Evolutionary conservation across 2,888 invertebrate genomes (phyloP).

Genomic region (Ferdinandea cuprea): DNA sequence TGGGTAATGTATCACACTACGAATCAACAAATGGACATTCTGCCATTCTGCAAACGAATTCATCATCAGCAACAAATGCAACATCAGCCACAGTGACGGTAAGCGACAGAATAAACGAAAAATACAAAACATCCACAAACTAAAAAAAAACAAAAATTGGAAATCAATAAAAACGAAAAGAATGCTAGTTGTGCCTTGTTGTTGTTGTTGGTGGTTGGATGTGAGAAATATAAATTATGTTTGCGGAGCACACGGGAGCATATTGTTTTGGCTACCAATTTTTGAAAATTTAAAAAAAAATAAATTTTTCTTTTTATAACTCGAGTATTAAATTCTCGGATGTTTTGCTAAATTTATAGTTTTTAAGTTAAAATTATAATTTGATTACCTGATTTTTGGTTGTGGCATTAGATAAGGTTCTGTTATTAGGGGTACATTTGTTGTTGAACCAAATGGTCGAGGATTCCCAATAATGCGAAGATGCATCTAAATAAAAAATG

Average conservation of each 20-base stretch:
- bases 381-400: too few species aligned
- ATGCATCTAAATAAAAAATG: too few species aligned
- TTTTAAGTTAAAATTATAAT: too few species aligned
- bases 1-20: slow-evolving; percentile 75
- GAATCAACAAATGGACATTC: slow-evolving; percentile 73
- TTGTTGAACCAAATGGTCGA: too few species aligned
- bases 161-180: slow-evolving; percentile 10
- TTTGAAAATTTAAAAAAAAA: neutral
- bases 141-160: slow-evolving; percentile 7
- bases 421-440: too few species aligned
- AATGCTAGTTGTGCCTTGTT: slow-evolving; percentile 17
- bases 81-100: slow-evolving; percentile 68
- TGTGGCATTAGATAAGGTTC: too few species aligned
- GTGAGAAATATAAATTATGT: neutral
- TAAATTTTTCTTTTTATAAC: too few species aligned
- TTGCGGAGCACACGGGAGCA: neutral
- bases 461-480: too few species aligned
- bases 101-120: slow-evolving; percentile 58
- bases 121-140: slow-evolving; percentile 1
- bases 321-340: neutral
- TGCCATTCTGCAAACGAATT: slow-evolving; percentile 56
- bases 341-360: too few species aligned
- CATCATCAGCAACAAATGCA: slow-evolving; percentile 63
- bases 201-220: slow-evolving; percentile 33
- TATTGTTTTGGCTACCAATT: slow-evolving; percentile 2